A percentile compares a stretch with the other conserved stretches of the same genome.
These are phyloP conservation scores for Drosophila kepulauana DNA, from an alignment of 1,140 invertebrate species.

Conservation along the genomic window DNA sequence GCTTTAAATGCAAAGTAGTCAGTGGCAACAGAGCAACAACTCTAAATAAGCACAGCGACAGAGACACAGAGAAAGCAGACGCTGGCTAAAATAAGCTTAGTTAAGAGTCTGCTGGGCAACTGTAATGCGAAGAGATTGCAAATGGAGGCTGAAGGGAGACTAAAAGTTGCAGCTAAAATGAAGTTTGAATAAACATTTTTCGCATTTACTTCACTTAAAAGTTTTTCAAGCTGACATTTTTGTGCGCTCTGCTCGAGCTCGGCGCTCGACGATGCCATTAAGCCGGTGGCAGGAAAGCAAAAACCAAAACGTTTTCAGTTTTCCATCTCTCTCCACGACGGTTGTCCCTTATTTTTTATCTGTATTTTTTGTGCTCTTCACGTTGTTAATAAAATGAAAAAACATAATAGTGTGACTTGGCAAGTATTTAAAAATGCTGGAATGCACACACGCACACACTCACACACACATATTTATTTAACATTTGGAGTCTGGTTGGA, in stretches of 20 bases:
- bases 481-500: slow-evolving; percentile 7
- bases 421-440: slow-evolving; percentile 76
- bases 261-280: slow-evolving; percentile 55
- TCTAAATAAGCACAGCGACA: slow-evolving; percentile 68
- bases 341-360: background rate
- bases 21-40: slow-evolving; percentile 61
- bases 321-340: slow-evolving; percentile 3
- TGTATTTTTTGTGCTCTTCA: slow-evolving; percentile 7
- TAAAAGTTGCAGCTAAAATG: slow-evolving; percentile 74
- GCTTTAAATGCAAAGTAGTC: slow-evolving; percentile 61
- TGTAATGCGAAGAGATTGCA: slow-evolving; percentile 5
- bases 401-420: slow-evolving; percentile 67
- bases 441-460: background rate
- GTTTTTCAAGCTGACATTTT: slow-evolving; percentile 75
- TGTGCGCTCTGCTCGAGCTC: slow-evolving; percentile 27
- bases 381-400: slow-evolving; percentile 56
- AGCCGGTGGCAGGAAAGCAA: slow-evolving; percentile 53
- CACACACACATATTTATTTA: slow-evolving; percentile 5
- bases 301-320: slow-evolving; percentile 60
- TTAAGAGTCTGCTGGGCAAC: slow-evolving; percentile 63
- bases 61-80: slow-evolving; percentile 40
- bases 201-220: slow-evolving; percentile 83
- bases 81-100: slow-evolving; percentile 75
- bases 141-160: background rate
- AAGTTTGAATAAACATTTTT: slow-evolving; percentile 84